phyloP scores from a whole-genome alignment of 2,113 vertebrate species.

The Dipodomys stephensi region DNA sequence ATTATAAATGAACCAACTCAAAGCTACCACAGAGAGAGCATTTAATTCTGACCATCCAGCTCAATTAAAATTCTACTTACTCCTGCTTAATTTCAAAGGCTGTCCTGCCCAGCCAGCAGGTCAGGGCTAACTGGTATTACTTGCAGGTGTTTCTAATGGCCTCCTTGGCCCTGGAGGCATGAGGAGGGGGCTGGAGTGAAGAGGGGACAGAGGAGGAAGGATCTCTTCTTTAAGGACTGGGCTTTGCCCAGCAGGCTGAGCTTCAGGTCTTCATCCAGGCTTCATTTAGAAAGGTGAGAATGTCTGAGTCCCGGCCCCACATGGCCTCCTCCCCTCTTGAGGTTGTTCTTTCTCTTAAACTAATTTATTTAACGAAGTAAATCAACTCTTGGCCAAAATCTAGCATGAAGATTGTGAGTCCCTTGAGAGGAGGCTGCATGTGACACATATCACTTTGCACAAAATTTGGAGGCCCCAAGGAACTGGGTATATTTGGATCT shows the following conservation, averaged over 20 bases:
- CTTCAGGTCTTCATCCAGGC: not conserved
- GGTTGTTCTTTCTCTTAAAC: not conserved
- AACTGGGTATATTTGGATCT: not conserved
- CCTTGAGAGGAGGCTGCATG: not conserved
- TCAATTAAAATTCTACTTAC: slow-evolving; percentile 61
- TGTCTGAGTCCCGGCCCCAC: not conserved
- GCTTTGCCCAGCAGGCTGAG: not conserved
- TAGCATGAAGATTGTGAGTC: not conserved
- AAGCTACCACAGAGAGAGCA: not conserved
- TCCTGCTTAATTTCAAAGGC: slow-evolving; percentile 37
- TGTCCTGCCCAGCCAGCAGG: not conserved
- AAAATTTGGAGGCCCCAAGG: not conserved
- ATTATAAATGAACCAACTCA: slow-evolving; percentile 61
- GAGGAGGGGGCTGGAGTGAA: not conserved
- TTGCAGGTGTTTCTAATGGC: not conserved
- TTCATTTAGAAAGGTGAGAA: not conserved
- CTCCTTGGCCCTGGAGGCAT: not conserved
- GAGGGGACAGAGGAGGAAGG: not conserved
- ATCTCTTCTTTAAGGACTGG: not conserved
- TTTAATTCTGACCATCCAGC: slow-evolving; percentile 42
- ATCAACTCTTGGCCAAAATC: not conserved
- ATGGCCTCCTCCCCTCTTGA: not conserved
- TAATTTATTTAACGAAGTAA: slow-evolving; percentile 1
- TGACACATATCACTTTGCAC: not conserved
- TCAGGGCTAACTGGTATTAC: not conserved